A percentile compares a stretch with the other conserved stretches of the same genome.
phyloP scores from a whole-genome alignment of 2,888 invertebrate species.

The Suillia variegata region DNA sequence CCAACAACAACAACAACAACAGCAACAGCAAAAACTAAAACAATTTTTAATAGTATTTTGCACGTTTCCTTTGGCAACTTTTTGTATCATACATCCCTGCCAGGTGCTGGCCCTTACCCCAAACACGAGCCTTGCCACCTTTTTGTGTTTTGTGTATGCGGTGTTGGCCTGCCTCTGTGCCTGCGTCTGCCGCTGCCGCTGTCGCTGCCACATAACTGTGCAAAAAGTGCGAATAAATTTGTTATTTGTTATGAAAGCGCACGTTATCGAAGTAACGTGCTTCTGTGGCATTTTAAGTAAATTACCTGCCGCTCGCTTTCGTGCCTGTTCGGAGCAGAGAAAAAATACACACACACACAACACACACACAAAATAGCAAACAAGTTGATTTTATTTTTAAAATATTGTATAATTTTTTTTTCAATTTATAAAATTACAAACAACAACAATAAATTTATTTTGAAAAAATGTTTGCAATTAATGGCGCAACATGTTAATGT shows the following conservation, averaged over 20 bases:
- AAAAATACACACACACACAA: too few relatives aligned
- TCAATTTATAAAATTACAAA: too few relatives aligned
- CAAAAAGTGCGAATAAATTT: conserved; percentile 13
- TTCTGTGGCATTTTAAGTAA: not conserved
- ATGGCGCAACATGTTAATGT: not conserved
- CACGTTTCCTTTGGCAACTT: not conserved
- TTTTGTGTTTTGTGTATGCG: not conserved
- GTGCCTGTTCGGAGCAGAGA: not conserved
- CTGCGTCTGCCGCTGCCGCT: not conserved
- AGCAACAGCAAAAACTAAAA: not conserved
- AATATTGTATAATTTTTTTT: too few relatives aligned
- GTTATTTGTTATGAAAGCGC: conserved; percentile 14
- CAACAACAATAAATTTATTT: too few relatives aligned
- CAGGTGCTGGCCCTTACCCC: too few relatives aligned
- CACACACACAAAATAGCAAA: too few relatives aligned
- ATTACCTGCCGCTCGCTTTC: not conserved
- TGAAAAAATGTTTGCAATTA: not conserved
- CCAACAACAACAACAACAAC: not conserved
- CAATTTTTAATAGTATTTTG: not conserved
- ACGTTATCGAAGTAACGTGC: conserved; percentile 4
- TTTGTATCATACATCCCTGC: too few relatives aligned
- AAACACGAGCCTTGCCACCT: not conserved
- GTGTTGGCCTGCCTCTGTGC: not conserved
- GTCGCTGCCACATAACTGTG: not conserved
- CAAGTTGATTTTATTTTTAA: too few relatives aligned